Evolutionary conservation across 2,113 vertebrate species (phyloP), one percentile per base, ranked within the genome.

Genomic region (Synodontis membranacea): DNA sequence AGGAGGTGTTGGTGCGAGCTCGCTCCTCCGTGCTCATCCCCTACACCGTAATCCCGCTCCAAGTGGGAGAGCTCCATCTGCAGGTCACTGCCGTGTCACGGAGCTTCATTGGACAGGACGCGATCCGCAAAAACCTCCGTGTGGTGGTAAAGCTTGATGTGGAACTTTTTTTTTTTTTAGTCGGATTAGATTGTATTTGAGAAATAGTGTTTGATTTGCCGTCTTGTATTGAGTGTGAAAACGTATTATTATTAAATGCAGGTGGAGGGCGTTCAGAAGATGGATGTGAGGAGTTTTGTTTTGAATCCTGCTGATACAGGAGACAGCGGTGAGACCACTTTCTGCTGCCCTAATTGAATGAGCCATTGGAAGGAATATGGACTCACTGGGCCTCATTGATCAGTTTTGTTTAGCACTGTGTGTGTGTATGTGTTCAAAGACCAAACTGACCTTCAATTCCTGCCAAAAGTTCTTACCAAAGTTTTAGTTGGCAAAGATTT

Each of bases 221-320:
- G n/a, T n/a, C n/a, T n/a, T n/a, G n/a, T n/a, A n/a, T n/a, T n/a
- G n/a, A n/a, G n/a, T n/a, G n/a, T n/a, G n/a, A n/a, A n/a, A n/a
- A n/a, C n/a, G n/a, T n/a, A n/a, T n/a, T n/a, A n/a, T n/a, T n/a
- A n/a, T n/a, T n/a, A n/a, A n/a, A n/a, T 84, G 80, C 89, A 95
- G 95, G 28, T 94, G 84, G 95, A 95, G 1, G 95, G 95, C 75
- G 92, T 95, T 25, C 93, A 95, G 86, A 95, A 92, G 83, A 93
- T 92, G 21, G 58, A 93, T 83, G 93, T 95, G 10, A 88, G 82
- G 85, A 95, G 91, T 86, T 84, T 72, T 3, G 88, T 95, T 72
- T 82, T 95, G 86, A 90, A 94, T 75, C 95, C 95, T 0, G 88
- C 92, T 0, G 88, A 92, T 46, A 88, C 90, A 68, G 94, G 84